Evolutionary conservation across 1,140 invertebrate genomes (phyloP), one percentile per base, ranked within the genome.

Genomic region (Lanistes nyassanus): DNA sequence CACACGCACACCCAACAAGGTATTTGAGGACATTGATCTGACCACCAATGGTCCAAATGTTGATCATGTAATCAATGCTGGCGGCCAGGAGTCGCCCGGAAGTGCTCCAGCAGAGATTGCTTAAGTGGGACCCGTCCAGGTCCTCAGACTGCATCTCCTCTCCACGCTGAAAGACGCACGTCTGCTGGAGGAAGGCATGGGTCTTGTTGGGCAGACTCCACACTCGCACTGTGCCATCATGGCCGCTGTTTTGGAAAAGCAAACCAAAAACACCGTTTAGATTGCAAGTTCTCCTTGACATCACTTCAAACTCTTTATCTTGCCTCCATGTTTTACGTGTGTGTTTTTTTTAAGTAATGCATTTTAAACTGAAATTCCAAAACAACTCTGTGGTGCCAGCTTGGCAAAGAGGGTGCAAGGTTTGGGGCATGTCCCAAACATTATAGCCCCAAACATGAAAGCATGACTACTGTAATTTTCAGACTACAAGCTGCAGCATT

Each of bases 221-320:
- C 7, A 93, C 83, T n/a, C 92, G 83, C 0, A 93, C 90, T n/a
- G 92, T 93, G n/a, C 92, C 91, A 88, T 93, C 92, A 82, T 91
- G 91, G 3, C 92, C 92, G 86, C 92, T 92, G 79, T 23, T 73
- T 77, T 68, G 51, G 83, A 42, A 77, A 74, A 66, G 11, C 75
- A 31, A 69, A 79, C 19, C 53, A 47, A 42, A 53, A n/a, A n/a
- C n/a, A n/a, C n/a, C 11, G 66, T 68, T n/a, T 47, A 26, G 47
- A 36, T 11, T 68, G 42, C 16, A 39, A 47, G 42, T 13, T 47
- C 42, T 47, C 42, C 19, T 47, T 1, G 19, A 16, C 19, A 16
- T 16, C 19, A 3, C 42, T 47, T 47, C 19, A 1, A 47, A 47
- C 42, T 47, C 2, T 16, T n/a, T 47, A 47, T 47, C 42, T 16